Evolutionary conservation across 2,797 vertebrate species (phyloP).

Genomic region (Triplophysa bombifrons): DNA sequence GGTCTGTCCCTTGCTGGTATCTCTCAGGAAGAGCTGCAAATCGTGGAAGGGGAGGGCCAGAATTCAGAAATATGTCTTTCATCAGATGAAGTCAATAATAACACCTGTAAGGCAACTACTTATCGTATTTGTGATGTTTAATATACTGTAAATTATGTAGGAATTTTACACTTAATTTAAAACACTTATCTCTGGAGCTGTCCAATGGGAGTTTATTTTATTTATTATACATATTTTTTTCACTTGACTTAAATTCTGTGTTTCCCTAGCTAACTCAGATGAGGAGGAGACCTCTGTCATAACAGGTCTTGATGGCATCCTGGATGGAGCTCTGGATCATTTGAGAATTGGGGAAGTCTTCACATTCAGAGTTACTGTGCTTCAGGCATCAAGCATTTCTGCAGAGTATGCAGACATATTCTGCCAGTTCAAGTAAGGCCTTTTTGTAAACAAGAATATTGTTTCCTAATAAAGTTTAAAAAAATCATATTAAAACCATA

Average conservation of each 20-base stretch:
- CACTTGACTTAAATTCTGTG: background rate
- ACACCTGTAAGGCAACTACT: conserved; percentile 77
- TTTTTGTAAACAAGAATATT: background rate
- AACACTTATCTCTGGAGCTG: background rate
- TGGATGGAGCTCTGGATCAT: conserved; percentile 83
- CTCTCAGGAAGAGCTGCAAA: conserved; percentile 93
- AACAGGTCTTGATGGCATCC: conserved; percentile 70
- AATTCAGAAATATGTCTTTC: conserved; percentile 83
- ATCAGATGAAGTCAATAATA: conserved; percentile 97
- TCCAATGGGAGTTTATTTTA: too few species aligned
- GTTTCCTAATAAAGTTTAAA: background rate
- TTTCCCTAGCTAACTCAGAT: conserved; percentile 74
- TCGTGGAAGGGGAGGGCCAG: conserved; percentile 94
- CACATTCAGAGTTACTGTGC: conserved; percentile 94
- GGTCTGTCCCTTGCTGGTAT: conserved; percentile 85
- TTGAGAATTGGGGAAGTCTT: conserved; percentile 89
- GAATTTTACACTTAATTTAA: background rate
- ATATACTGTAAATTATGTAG: background rate
- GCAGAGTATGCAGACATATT: conserved; percentile 97
- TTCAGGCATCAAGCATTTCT: conserved; percentile 96
- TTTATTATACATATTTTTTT: background rate
- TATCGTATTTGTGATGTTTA: background rate
- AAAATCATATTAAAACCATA: background rate
- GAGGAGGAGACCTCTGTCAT: conserved; percentile 84
- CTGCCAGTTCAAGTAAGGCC: conserved; percentile 95